These are phyloP conservation scores for Gopherus evgoodei DNA, from an alignment of 2,113 vertebrate species.

Conservation along the genomic window DNA sequence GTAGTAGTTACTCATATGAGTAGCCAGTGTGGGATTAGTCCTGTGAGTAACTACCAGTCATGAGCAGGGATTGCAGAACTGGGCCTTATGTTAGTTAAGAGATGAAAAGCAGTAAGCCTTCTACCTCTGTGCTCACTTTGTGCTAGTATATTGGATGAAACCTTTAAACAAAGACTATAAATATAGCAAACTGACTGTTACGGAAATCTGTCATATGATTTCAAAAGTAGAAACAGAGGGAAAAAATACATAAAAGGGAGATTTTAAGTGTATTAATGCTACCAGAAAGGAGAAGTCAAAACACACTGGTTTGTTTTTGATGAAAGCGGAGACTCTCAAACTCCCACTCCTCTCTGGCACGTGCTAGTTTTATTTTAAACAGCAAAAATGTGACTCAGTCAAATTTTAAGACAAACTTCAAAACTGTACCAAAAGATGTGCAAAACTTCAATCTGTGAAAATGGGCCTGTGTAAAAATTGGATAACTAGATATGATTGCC, in stretches of 20 bases:
- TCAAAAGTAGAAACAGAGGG: neutral
- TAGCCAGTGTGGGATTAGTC: constrained; percentile 39
- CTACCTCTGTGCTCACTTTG: neutral
- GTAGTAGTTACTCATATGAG: neutral
- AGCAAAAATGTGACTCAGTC: neutral
- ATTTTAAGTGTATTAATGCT: neutral
- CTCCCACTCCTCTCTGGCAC: neutral
- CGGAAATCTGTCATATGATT: neutral
- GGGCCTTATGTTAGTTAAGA: neutral
- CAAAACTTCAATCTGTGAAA: neutral
- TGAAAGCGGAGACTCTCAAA: neutral
- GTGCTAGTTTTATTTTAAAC: neutral
- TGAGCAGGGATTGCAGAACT: constrained; percentile 32
- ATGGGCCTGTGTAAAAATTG: neutral
- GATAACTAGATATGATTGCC: neutral
- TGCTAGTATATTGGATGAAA: neutral
- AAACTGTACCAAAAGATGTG: neutral
- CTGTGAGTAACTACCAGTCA: constrained; percentile 47
- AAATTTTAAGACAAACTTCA: neutral
- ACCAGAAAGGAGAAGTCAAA: constrained; percentile 38
- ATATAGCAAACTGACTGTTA: neutral
- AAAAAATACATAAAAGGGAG: neutral
- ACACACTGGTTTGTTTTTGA: neutral
- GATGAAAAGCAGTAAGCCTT: neutral
- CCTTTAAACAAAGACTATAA: neutral